Percentiles rank a stretch among this genome's conserved stretches.
phyloP scores from a whole-genome alignment of 1,140 invertebrate genomes.

The Dendrolimus punctatus region DNA sequence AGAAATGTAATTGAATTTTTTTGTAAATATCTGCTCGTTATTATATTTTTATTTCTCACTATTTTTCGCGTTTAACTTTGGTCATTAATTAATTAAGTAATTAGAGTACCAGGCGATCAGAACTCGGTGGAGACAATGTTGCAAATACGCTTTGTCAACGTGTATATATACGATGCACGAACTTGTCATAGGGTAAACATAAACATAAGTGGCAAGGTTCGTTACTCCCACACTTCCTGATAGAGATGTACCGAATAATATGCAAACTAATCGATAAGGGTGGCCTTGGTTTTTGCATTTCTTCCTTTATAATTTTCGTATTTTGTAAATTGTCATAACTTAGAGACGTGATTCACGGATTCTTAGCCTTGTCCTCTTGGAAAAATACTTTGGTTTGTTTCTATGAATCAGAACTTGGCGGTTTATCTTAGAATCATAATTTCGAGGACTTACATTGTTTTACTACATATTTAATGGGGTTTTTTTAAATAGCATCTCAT shows the following conservation, averaged over 20 bases:
- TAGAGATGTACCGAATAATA: conserved; percentile 36
- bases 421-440: too few species aligned
- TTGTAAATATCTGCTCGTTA: neutral
- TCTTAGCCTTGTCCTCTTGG: neutral
- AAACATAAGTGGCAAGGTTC: conserved; percentile 30
- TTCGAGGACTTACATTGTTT: too few species aligned
- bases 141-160: conserved; percentile 13
- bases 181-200: conserved; percentile 43
- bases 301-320: conserved; percentile 20
- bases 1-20: neutral
- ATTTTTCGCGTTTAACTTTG: neutral
- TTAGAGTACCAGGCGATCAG: conserved; percentile 34
- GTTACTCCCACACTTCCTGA: conserved; percentile 44
- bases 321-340: neutral
- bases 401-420: too few species aligned
- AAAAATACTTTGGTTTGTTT: too few species aligned
- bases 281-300: conserved; percentile 21
- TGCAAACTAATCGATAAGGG: conserved; percentile 41
- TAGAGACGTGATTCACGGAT: too few species aligned
- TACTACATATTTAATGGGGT: too few species aligned
- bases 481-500: too few species aligned
- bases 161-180: conserved; percentile 37
- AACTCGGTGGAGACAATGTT: conserved; percentile 24
- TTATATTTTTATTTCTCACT: conserved; percentile 1
- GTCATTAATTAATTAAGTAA: conserved; percentile 1